Evolutionary conservation across 2,113 vertebrate genomes (phyloP).

Genomic region (Microtus oregoni): DNA sequence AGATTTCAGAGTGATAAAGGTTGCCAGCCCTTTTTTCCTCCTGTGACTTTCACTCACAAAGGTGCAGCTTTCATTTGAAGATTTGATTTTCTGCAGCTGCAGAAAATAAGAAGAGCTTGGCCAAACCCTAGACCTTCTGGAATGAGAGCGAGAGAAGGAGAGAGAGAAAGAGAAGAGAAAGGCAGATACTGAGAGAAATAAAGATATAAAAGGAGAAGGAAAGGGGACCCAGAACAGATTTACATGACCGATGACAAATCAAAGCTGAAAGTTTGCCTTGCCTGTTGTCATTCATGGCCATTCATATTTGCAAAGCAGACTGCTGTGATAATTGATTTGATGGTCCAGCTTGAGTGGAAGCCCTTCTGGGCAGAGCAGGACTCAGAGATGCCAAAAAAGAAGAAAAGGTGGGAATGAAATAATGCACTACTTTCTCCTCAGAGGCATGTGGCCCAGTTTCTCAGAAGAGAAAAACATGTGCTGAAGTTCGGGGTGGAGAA

Average conservation of each 20-base stretch:
- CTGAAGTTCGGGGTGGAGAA: conserved; percentile 82
- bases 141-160: conserved; percentile 67
- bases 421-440: conserved; percentile 96
- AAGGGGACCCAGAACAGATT: conserved; percentile 42
- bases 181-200: conserved; percentile 5
- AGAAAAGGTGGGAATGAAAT: conserved; percentile 99
- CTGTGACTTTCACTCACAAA: conserved; percentile 75
- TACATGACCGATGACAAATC: conserved; percentile 89
- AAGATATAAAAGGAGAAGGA: not conserved
- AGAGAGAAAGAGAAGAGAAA: not conserved
- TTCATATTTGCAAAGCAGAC: conserved; percentile 96
- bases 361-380: conserved; percentile 98
- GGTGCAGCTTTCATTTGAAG: conserved; percentile 76
- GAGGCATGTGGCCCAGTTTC: conserved; percentile 99
- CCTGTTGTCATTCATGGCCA: conserved; percentile 97
- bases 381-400: conserved; percentile 96
- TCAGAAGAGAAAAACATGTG: conserved; percentile 87
- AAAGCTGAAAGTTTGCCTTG: conserved; percentile 88
- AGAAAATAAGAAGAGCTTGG: conserved; percentile 83
- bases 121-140: conserved; percentile 77
- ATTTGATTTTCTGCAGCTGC: conserved; percentile 76
- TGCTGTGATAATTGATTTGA: conserved; percentile 99
- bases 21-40: conserved; percentile 66
- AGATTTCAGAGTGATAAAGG: conserved; percentile 58
- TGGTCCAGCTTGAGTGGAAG: conserved; percentile 98